Conservation (phyloP, 2,113 vertebrate species). For the Cebus imitator region DNA sequence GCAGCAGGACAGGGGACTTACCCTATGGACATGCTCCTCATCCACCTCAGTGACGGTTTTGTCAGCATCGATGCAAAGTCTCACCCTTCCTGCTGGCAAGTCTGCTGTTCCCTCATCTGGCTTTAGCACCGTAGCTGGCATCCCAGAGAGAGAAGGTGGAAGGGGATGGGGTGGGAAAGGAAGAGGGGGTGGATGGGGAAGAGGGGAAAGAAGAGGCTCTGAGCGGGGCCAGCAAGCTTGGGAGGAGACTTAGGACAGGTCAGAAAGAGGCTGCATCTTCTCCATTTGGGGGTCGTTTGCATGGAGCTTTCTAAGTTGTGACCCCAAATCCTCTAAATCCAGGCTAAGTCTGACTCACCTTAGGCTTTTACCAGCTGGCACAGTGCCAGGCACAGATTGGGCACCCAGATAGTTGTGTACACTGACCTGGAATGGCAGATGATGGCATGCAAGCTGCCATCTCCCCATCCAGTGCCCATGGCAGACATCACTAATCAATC, state of each 20-base stretch:
- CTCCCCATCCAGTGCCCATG: background rate
- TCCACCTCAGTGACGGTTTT: conserved; percentile 86
- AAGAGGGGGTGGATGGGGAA: too few species aligned
- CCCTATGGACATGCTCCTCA: conserved; percentile 89
- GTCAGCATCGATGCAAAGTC: conserved; percentile 87
- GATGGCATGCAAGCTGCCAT: fast-evolving
- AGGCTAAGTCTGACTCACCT: background rate
- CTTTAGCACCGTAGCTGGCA: conserved; percentile 93
- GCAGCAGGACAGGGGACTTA: conserved; percentile 60
- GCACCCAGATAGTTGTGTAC: background rate
- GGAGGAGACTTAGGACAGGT: too few species aligned
- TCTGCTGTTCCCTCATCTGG: conserved; percentile 95
- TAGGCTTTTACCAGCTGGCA: background rate
- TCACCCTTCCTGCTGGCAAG: conserved; percentile 86
- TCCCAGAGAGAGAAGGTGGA: background rate
- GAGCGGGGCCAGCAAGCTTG: background rate
- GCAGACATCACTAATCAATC: conserved; percentile 32
- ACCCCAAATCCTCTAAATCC: background rate
- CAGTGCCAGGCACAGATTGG: background rate
- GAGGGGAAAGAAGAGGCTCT: background rate
- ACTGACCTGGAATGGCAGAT: background rate
- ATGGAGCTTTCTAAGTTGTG: background rate
- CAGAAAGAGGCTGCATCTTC: background rate
- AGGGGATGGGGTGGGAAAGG: too few species aligned
- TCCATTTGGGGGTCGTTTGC: background rate